Evolutionary conservation across 1,140 invertebrate genomes (phyloP).

Genomic region (Drosophila repletoides): DNA sequence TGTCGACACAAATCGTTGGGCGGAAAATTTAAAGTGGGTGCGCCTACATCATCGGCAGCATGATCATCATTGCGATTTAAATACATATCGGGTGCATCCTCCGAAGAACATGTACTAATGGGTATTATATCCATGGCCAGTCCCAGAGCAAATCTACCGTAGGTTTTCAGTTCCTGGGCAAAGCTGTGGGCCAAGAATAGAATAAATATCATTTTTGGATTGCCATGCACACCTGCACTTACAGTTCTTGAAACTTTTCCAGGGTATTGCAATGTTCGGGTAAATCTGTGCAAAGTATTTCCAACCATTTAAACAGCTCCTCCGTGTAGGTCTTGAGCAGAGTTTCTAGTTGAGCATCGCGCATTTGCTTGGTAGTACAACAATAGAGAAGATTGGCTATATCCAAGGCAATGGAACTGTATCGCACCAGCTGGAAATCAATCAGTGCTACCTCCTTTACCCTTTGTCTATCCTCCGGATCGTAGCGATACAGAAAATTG

Average conservation of each 20-base stretch:
- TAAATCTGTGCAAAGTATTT: slow-evolving; percentile 80
- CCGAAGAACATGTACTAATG: slow-evolving; percentile 87
- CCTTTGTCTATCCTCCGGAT: slow-evolving; percentile 52
- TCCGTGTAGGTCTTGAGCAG: slow-evolving; percentile 84
- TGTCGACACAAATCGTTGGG: slow-evolving; percentile 84
- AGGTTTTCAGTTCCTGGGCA: slow-evolving; percentile 86
- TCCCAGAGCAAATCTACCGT: slow-evolving; percentile 87
- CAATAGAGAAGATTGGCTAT: slow-evolving; percentile 87
- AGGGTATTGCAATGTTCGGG: slow-evolving; percentile 79
- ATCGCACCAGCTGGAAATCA: slow-evolving; percentile 88
- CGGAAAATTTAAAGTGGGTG: slow-evolving; percentile 75
- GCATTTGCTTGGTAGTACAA: slow-evolving; percentile 85
- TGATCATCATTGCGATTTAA: slow-evolving; percentile 54
- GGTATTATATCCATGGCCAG: slow-evolving; percentile 88
- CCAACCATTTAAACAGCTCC: slow-evolving; percentile 83
- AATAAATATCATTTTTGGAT: neutral
- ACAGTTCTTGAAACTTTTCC: slow-evolving; percentile 85
- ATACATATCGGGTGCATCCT: slow-evolving; percentile 88
- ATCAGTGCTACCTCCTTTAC: slow-evolving; percentile 85
- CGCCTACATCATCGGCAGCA: slow-evolving; percentile 59
- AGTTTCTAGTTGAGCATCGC: slow-evolving; percentile 84
- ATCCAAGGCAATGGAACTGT: slow-evolving; percentile 87
- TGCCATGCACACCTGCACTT: slow-evolving; percentile 3
- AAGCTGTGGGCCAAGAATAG: slow-evolving; percentile 79
- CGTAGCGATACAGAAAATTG: slow-evolving; percentile 87